phyloP scores from a whole-genome alignment of 2,888 invertebrate species.

The Caenorhabditis macrosperma region DNA sequence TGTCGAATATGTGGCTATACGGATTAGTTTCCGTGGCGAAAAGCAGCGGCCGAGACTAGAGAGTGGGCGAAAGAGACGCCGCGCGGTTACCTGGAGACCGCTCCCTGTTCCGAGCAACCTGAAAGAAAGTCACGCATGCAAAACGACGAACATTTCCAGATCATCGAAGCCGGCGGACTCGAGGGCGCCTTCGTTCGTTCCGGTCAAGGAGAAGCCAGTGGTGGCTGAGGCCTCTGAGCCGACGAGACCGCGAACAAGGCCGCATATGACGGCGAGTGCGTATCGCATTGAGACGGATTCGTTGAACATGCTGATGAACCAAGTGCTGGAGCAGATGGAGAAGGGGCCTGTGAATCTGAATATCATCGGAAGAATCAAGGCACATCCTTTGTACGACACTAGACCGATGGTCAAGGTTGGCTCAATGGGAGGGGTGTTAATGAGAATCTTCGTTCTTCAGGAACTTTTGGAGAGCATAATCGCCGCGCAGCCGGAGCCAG shows the following conservation, averaged over 20 bases:
- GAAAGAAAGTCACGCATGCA: neutral
- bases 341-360: slow-evolving; percentile 79
- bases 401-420: slow-evolving; percentile 78
- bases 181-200: slow-evolving; percentile 69
- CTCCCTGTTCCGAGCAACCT: neutral
- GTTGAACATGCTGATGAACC: slow-evolving; percentile 79
- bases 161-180: slow-evolving; percentile 43
- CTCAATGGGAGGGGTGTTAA: neutral
- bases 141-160: slow-evolving; percentile 11
- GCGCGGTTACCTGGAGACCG: slow-evolving; percentile 41
- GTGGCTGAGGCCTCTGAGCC: slow-evolving; percentile 36
- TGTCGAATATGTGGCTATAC: slow-evolving; percentile 45
- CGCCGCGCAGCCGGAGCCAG: slow-evolving; percentile 74
- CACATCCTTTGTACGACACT: slow-evolving; percentile 77
- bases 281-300: slow-evolving; percentile 78
- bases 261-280: slow-evolving; percentile 55
- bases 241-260: slow-evolving; percentile 38
- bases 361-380: slow-evolving; percentile 76
- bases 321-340: slow-evolving; percentile 80
- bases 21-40: slow-evolving; percentile 18
- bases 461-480: slow-evolving; percentile 68
- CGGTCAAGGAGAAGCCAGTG: slow-evolving; percentile 60
- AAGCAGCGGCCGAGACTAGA: neutral
- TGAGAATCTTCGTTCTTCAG: neutral
- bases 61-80: neutral